Evolutionary conservation across 1,140 invertebrate genomes (phyloP).

Genomic region (Hesperophylax magnus): DNA sequence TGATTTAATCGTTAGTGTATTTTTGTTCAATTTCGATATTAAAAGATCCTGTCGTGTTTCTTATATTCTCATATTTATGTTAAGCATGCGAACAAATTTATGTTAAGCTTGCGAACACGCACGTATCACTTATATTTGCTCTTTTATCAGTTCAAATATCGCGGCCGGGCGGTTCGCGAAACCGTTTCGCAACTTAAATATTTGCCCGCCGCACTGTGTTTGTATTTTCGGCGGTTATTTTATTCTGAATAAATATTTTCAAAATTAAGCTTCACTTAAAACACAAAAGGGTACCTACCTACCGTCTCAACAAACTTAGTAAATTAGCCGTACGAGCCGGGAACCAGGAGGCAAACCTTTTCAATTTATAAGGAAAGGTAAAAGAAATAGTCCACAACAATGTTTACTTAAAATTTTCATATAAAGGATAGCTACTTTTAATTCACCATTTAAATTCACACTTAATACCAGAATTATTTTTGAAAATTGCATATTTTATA

Average conservation of each 20-base stretch:
- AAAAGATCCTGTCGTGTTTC: not conserved
- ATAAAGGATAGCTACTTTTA: too few species aligned
- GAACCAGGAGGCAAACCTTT: too few species aligned
- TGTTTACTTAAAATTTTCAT: too few species aligned
- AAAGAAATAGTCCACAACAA: too few species aligned
- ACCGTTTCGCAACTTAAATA: slow-evolving; percentile 23
- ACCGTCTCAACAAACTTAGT: too few species aligned
- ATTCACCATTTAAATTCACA: too few species aligned
- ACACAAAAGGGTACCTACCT: not conserved
- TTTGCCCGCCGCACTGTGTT: not conserved
- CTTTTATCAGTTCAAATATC: slow-evolving; percentile 27
- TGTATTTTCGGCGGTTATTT: slow-evolving; percentile 26
- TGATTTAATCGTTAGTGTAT: not conserved
- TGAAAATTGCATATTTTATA: too few species aligned
- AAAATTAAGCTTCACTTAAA: slow-evolving; percentile 19
- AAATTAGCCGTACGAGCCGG: too few species aligned
- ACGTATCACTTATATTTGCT: slow-evolving; percentile 23
- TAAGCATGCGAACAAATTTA: not conserved
- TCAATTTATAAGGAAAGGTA: too few species aligned
- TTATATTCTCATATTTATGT: slow-evolving; percentile 20
- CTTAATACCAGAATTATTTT: too few species aligned
- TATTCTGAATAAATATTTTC: slow-evolving; percentile 20
- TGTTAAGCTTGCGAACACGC: not conserved
- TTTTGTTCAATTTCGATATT: slow-evolving; percentile 26
- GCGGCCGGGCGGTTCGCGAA: slow-evolving; percentile 2